phyloP scores from a whole-genome alignment of 2,888 invertebrate species.

The Nomada lathburiana region DNA sequence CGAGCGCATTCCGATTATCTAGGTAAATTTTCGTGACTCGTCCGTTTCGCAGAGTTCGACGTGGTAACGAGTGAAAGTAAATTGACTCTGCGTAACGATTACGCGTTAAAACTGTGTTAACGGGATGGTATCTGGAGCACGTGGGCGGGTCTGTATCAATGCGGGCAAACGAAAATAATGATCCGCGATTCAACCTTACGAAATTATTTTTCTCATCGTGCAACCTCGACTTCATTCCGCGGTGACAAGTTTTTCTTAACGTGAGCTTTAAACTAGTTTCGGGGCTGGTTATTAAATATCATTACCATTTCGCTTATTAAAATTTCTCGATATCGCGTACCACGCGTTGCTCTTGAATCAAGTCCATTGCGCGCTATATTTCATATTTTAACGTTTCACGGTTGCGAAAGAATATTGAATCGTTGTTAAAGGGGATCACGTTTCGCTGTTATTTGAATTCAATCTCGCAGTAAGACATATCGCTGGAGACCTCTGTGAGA shows the following conservation, averaged over 20 bases:
- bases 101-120: constrained; percentile 41
- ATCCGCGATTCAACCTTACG: constrained; percentile 4
- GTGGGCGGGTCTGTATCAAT: constrained; percentile 60
- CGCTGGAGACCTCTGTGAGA: constrained; percentile 64
- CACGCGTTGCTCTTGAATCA: not conserved
- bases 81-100: constrained; percentile 58
- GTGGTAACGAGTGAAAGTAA: constrained; percentile 64
- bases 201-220: constrained; percentile 15
- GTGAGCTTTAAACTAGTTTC: not conserved
- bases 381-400: not conserved
- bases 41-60: constrained; percentile 35
- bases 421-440: not conserved
- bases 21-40: constrained; percentile 43
- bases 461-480: constrained; percentile 21
- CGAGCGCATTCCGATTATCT: constrained; percentile 44
- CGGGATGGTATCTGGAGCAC: constrained; percentile 49
- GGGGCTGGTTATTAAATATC: too few relatives aligned
- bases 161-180: constrained; percentile 15
- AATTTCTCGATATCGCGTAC: not conserved
- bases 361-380: too few relatives aligned
- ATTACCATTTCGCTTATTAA: not conserved
- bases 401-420: not conserved
- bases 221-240: not conserved
- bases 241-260: not conserved
- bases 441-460: constrained; percentile 3